Conservation (phyloP, 2,888 invertebrate species). For the Oscheius sp. region DNA sequence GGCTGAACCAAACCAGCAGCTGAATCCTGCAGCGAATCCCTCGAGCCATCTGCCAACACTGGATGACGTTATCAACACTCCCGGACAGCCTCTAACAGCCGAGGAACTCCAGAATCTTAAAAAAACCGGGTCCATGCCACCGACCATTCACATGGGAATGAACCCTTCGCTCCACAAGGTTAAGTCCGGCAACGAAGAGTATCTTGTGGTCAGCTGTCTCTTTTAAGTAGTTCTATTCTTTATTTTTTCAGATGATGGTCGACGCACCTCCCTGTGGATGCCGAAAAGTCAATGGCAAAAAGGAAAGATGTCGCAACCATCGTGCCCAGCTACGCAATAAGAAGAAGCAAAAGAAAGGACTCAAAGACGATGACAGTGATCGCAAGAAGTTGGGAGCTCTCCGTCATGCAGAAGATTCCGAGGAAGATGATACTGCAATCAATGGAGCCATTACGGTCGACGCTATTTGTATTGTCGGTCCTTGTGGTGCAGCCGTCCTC, state of each 20-base stretch:
- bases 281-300: conserved; percentile 25
- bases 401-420: conserved; percentile 28
- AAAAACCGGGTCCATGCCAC: background rate
- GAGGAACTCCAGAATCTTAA: conserved; percentile 15
- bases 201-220: background rate
- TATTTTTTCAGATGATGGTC: conserved; percentile 4
- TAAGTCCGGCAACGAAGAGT: conserved; percentile 15
- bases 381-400: conserved; percentile 9
- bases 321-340: background rate
- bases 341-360: conserved; percentile 24
- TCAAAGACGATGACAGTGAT: conserved; percentile 19
- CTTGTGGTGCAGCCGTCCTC: conserved; percentile 19
- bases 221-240: conserved; percentile 4
- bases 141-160: conserved; percentile 7
- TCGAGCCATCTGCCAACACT: too few species aligned
- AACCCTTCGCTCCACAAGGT: conserved; percentile 18
- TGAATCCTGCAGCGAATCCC: too few species aligned
- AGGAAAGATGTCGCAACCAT: conserved; percentile 25
- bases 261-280: conserved; percentile 29
- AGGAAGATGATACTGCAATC: conserved; percentile 10
- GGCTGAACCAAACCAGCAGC: too few species aligned
- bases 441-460: conserved; percentile 25
- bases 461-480: conserved; percentile 10
- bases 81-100: conserved; percentile 9
- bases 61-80: background rate